Conservation (phyloP, 1,140 invertebrate species). For the Drosophila mojavensis region DNA sequence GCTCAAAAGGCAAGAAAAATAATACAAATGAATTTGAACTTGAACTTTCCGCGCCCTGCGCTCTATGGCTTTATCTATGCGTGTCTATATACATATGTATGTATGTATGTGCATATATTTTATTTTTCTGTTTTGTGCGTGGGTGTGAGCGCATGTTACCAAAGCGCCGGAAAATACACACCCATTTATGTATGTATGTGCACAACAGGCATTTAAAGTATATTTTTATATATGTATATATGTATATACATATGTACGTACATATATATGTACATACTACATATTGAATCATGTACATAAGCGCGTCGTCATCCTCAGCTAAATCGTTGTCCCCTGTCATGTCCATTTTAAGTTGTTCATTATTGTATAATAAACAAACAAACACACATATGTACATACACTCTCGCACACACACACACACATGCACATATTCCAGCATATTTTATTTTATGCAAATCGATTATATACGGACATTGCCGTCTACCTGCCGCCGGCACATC, state of each 20-base stretch:
- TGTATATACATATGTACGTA: neutral
- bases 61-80: slow-evolving; percentile 5
- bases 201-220: neutral
- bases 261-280: slow-evolving; percentile 2
- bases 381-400: neutral
- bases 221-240: neutral
- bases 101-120: neutral
- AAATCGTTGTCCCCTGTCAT: slow-evolving; percentile 38
- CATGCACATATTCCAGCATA: neutral
- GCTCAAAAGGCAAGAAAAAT: slow-evolving; percentile 41
- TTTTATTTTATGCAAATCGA: slow-evolving; percentile 4
- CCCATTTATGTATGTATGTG: slow-evolving; percentile 17
- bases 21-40: slow-evolving; percentile 79
- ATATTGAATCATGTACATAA: slow-evolving; percentile 28
- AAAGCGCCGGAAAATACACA: slow-evolving; percentile 49
- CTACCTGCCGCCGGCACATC: slow-evolving; percentile 33
- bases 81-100: neutral
- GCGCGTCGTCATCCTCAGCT: slow-evolving; percentile 25
- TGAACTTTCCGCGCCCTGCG: slow-evolving; percentile 68
- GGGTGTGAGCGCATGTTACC: slow-evolving; percentile 31
- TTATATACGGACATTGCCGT: slow-evolving; percentile 18
- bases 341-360: slow-evolving; percentile 38
- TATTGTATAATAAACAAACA: slow-evolving; percentile 23
- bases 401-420: no score
- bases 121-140: slow-evolving; percentile 13